Evolutionary conservation across 1,140 invertebrate genomes (phyloP).

Genomic region (Mesaphorura yosii): DNA sequence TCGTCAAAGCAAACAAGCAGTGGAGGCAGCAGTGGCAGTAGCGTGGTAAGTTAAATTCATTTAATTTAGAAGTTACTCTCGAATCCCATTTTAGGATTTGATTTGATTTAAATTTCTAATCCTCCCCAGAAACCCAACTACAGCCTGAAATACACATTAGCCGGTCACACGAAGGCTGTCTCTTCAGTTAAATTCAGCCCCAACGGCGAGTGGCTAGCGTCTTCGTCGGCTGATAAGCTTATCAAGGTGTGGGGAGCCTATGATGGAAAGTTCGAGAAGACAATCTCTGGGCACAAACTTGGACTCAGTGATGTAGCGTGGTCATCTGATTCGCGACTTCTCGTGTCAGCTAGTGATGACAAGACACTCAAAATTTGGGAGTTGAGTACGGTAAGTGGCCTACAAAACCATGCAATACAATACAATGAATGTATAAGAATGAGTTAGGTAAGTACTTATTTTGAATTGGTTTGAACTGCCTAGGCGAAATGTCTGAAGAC

Average conservation of each 20-base stretch:
- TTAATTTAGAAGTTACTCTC: too few species aligned
- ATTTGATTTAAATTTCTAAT: too few species aligned
- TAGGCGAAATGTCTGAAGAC: constrained; percentile 98
- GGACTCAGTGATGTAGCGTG: constrained; percentile 98
- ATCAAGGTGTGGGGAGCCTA: constrained; percentile 99
- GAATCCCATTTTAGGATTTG: too few species aligned
- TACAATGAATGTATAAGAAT: too few species aligned
- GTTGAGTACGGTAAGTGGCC: constrained; percentile 76
- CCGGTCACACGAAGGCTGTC: constrained; percentile 97
- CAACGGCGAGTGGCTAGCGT: constrained; percentile 97
- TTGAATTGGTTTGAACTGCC: too few species aligned
- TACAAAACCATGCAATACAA: too few species aligned
- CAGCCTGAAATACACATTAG: constrained; percentile 86
- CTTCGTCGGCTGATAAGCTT: constrained; percentile 67
- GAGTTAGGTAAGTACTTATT: too few species aligned
- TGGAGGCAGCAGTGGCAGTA: too few species aligned
- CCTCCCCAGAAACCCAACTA: constrained; percentile 99
- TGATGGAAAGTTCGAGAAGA: constrained; percentile 99
- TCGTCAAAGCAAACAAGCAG: too few species aligned
- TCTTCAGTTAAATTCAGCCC: constrained; percentile 99
- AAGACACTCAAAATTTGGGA: constrained; percentile 99
- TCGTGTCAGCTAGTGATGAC: constrained; percentile 97
- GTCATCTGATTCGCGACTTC: constrained; percentile 88
- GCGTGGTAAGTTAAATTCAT: too few species aligned
- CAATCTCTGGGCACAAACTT: constrained; percentile 93